These are phyloP conservation scores for Aotus griseimembra DNA, from an alignment of 2,797 vertebrate genomes.

Conservation along the genomic window DNA sequence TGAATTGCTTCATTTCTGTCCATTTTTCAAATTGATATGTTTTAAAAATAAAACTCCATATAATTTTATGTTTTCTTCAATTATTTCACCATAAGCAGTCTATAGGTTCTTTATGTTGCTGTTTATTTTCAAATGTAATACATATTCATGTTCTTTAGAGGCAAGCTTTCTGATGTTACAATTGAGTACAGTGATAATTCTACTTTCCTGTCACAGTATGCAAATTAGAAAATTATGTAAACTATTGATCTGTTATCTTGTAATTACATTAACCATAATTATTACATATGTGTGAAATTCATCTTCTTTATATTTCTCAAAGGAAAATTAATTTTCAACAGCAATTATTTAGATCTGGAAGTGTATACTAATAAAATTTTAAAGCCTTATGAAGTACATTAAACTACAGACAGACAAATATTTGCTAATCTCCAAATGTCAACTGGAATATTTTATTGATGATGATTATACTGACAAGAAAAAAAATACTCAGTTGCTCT, in stretches of 20 bases:
- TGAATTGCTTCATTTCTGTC: background rate
- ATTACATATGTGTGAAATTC: background rate
- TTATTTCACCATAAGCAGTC: background rate
- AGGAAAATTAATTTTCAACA: background rate
- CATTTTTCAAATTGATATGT: background rate
- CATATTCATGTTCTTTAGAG: background rate
- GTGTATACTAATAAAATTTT: background rate
- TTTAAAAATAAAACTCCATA: background rate
- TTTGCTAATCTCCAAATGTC: slow-evolving; percentile 15
- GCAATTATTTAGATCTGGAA: slow-evolving; percentile 2
- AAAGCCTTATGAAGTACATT: background rate
- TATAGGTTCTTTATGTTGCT: background rate
- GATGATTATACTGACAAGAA: background rate
- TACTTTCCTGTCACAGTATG: background rate
- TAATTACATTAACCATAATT: background rate
- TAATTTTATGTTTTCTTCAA: background rate
- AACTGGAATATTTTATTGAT: slow-evolving; percentile 22
- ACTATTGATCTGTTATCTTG: background rate
- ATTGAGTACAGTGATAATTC: background rate
- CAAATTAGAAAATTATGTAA: background rate
- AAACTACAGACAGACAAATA: background rate
- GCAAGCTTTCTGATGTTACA: background rate
- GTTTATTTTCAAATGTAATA: slow-evolving; percentile 4
- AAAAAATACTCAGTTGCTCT: background rate
- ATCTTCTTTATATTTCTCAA: background rate